phyloP scores from a whole-genome alignment of 2,797 vertebrate genomes.

The Artibeus lituratus region DNA sequence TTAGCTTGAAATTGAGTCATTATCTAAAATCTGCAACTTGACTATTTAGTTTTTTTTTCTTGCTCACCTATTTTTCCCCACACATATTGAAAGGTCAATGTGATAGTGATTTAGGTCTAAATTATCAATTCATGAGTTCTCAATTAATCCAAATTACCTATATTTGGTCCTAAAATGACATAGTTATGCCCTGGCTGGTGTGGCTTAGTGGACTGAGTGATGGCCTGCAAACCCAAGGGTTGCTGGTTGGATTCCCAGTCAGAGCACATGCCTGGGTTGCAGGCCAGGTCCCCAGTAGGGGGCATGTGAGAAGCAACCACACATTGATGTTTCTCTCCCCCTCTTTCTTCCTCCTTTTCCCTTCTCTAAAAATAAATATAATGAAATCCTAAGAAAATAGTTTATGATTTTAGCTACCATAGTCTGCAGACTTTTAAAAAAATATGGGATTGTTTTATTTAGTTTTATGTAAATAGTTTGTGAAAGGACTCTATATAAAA shows the following conservation, averaged over 20 bases:
- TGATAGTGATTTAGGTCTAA: background rate
- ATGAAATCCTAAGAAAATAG: background rate
- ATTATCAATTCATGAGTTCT: slow-evolving; percentile 3
- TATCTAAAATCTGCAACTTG: background rate
- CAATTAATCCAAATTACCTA: background rate
- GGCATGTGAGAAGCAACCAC: too few species aligned
- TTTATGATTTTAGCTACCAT: background rate
- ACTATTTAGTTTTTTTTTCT: background rate
- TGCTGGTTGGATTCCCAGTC: too few species aligned
- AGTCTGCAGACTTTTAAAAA: background rate
- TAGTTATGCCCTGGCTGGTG: background rate
- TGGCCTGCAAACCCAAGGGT: too few species aligned
- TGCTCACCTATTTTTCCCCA: background rate
- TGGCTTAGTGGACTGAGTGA: too few species aligned
- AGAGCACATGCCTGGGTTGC: too few species aligned
- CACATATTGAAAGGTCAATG: background rate
- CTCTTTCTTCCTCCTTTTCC: too few species aligned
- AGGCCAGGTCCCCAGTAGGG: too few species aligned
- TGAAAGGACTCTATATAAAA: background rate
- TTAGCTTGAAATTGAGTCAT: background rate
- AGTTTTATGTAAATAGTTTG: background rate
- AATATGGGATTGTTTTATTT: background rate
- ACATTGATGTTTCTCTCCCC: too few species aligned
- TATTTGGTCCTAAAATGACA: slow-evolving; percentile 35
- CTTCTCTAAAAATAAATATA: too few species aligned